Evolutionary conservation across 2,888 invertebrate genomes (phyloP).

Genomic region (Boloria selene): DNA sequence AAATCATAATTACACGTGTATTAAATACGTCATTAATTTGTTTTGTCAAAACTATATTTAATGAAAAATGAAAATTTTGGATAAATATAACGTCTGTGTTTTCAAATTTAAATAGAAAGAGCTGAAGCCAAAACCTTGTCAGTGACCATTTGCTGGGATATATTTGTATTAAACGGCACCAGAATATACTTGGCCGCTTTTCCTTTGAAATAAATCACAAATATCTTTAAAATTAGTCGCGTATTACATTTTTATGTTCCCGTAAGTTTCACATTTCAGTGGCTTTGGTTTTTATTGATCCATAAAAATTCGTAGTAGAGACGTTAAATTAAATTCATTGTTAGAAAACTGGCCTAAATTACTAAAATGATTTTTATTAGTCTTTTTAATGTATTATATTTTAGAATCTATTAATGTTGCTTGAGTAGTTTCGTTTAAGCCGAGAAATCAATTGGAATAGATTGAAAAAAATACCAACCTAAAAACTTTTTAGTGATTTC

Average conservation of each 20-base stretch:
- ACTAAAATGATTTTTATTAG: constrained; percentile 9
- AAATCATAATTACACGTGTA: too few relatives aligned
- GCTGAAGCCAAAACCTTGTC: constrained; percentile 15
- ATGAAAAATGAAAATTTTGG: background rate
- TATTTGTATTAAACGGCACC: constrained; percentile 16
- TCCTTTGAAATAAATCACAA: constrained; percentile 18
- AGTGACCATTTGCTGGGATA: constrained; percentile 8
- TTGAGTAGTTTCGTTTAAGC: background rate
- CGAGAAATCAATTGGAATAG: background rate
- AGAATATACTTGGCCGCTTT: constrained; percentile 17
- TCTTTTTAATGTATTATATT: background rate
- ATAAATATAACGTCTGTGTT: background rate
- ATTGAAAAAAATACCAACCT: too few relatives aligned
- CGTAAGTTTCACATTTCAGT: constrained; percentile 14
- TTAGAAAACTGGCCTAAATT: constrained; percentile 1
- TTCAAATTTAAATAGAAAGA: constrained; percentile 8
- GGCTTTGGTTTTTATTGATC: constrained; percentile 8
- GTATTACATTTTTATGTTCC: constrained; percentile 13
- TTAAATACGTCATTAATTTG: too few relatives aligned
- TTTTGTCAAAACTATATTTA: too few relatives aligned
- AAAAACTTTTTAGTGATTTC: too few relatives aligned
- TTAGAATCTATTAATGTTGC: background rate
- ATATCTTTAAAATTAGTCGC: constrained; percentile 13
- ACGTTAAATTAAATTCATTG: constrained; percentile 12
- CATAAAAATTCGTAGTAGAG: constrained; percentile 1